phyloP scores from a whole-genome alignment of 37 sponge, comb jelly and placozoan species.

The Oopsacas minuta region DNA sequence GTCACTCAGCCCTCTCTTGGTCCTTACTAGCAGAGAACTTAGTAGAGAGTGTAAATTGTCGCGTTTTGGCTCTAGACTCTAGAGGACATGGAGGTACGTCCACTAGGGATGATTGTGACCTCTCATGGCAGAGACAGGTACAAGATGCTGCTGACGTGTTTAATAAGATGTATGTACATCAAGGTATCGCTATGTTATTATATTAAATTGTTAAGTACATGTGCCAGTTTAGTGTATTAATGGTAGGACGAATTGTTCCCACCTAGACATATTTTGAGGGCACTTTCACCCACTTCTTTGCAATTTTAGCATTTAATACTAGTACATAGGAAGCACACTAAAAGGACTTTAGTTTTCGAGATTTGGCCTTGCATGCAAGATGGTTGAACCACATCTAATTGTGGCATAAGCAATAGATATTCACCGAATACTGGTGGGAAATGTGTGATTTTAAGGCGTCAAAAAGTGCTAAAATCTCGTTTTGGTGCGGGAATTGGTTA shows the following conservation, averaged over 20 bases:
- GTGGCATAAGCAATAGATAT: background rate
- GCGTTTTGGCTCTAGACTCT: constrained; percentile 55
- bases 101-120: constrained; percentile 45
- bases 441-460: too few relatives aligned
- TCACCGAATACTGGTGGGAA: too few relatives aligned
- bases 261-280: too few relatives aligned
- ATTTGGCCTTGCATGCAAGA: background rate
- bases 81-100: constrained; percentile 52
- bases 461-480: too few relatives aligned
- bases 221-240: background rate
- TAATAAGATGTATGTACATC: constrained; percentile 3
- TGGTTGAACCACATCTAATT: background rate
- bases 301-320: too few relatives aligned
- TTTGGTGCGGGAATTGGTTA: too few relatives aligned
- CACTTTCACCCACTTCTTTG: too few relatives aligned
- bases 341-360: background rate
- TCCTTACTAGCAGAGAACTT: constrained; percentile 59
- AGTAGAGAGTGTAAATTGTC: constrained; percentile 25
- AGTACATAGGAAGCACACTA: too few relatives aligned
- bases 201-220: too few relatives aligned
- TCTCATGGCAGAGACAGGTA: constrained; percentile 45
- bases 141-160: constrained; percentile 25
- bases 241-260: too few relatives aligned
- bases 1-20: constrained; percentile 93
- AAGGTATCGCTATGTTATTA: constrained; percentile 8